Conservation (phyloP, 2,797 vertebrate species). For the Cyprinodon diabolis region DNA sequence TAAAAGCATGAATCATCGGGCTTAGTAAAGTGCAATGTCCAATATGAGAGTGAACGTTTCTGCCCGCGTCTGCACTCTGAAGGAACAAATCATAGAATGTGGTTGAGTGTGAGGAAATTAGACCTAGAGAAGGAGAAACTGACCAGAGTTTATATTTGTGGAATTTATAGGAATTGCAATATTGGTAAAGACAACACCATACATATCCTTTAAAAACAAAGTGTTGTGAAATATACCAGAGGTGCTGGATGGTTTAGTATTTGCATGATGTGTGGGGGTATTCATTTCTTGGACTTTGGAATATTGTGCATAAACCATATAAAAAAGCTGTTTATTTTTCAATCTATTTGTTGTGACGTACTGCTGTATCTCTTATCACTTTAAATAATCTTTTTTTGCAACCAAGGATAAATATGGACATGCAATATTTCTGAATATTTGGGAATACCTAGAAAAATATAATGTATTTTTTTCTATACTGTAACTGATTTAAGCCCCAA, state of each 20-base stretch:
- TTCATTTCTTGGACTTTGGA: neutral
- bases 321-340: neutral
- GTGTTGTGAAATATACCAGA: neutral
- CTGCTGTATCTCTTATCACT: too few relatives aligned
- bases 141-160: neutral
- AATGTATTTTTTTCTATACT: neutral
- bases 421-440: neutral
- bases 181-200: neutral
- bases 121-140: slow-evolving; percentile 6
- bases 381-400: neutral
- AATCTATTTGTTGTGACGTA: neutral
- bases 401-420: neutral
- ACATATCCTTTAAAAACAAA: neutral
- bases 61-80: slow-evolving; percentile 68
- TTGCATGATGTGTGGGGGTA: neutral
- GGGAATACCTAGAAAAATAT: slow-evolving; percentile 21
- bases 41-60: slow-evolving; percentile 70
- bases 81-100: slow-evolving; percentile 32
- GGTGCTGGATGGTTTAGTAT: neutral
- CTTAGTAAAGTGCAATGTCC: slow-evolving; percentile 74
- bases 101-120: slow-evolving; percentile 13
- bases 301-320: neutral
- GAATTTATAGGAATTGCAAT: neutral
- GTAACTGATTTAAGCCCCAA: neutral
- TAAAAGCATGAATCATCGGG: slow-evolving; percentile 80